These are phyloP conservation scores for Scolanthus callimorphus DNA, from an alignment of 92 coral and sea anemone genomes.

Conservation along the genomic window DNA sequence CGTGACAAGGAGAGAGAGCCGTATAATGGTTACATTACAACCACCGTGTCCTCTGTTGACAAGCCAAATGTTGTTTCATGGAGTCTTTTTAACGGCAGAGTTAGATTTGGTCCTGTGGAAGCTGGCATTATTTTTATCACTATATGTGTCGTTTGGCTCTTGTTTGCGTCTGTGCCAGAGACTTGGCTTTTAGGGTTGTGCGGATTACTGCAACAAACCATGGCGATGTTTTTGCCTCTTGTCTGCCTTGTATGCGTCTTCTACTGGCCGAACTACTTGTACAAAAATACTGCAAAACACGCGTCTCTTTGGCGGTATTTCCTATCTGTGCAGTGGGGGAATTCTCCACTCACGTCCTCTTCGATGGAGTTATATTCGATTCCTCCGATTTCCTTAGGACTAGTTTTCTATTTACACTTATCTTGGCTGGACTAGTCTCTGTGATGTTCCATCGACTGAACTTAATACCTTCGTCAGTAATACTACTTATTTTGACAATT, in stretches of 20 bases:
- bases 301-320: constrained; percentile 79
- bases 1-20: constrained; percentile 89
- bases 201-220: constrained; percentile 60
- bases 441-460: constrained; percentile 69
- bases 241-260: constrained; percentile 88
- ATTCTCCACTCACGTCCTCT: constrained; percentile 83
- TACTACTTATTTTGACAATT: constrained; percentile 58
- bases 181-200: constrained; percentile 71
- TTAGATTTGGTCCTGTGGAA: constrained; percentile 86
- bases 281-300: constrained; percentile 90
- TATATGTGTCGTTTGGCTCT: constrained; percentile 71
- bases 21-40: constrained; percentile 93
- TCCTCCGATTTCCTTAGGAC: constrained; percentile 82
- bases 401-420: constrained; percentile 76
- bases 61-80: constrained; percentile 61
- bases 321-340: constrained; percentile 94
- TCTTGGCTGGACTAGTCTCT: constrained; percentile 71
- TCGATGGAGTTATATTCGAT: constrained; percentile 86
- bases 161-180: constrained; percentile 93
- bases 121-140: constrained; percentile 79
- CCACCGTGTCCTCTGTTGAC: constrained; percentile 92
- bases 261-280: constrained; percentile 94
- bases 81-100: constrained; percentile 76
- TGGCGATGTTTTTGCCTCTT: constrained; percentile 75
- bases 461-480: constrained; percentile 70